phyloP scores from a whole-genome alignment of 1,140 invertebrate genomes.

The Drosophila oshimai region DNA sequence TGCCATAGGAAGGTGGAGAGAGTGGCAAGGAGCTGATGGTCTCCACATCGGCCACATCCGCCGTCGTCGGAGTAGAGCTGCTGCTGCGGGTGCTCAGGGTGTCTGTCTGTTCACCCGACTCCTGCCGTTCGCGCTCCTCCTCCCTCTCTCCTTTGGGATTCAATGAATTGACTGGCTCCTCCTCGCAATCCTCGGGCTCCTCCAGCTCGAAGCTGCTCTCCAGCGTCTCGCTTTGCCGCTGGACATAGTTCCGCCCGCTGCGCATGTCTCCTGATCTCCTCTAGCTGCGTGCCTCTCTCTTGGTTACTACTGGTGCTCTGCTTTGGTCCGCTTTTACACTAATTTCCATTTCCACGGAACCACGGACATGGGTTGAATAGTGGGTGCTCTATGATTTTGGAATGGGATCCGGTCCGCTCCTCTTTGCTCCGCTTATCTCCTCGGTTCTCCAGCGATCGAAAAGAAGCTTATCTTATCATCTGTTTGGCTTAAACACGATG shows the following conservation, averaged over 20 bases:
- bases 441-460: not conserved
- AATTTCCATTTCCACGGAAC: slow-evolving; percentile 67
- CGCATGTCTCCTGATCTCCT: slow-evolving; percentile 36
- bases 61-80: slow-evolving; percentile 76
- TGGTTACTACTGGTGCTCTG: slow-evolving; percentile 24
- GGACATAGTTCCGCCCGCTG: slow-evolving; percentile 42
- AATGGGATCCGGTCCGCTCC: slow-evolving; percentile 1
- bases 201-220: slow-evolving; percentile 67
- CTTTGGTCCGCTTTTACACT: slow-evolving; percentile 42
- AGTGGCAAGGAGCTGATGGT: slow-evolving; percentile 59
- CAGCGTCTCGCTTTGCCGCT: slow-evolving; percentile 35
- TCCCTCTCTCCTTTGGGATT: not conserved
- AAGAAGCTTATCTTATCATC: slow-evolving; percentile 51
- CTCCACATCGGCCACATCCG: slow-evolving; percentile 71
- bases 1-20: slow-evolving; percentile 39
- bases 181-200: slow-evolving; percentile 47
- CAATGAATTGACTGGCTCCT: not conserved
- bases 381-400: not conserved
- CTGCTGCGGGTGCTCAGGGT: slow-evolving; percentile 65
- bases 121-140: slow-evolving; percentile 5
- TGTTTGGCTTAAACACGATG: slow-evolving; percentile 16
- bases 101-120: slow-evolving; percentile 57
- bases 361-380: slow-evolving; percentile 16
- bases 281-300: slow-evolving; percentile 16
- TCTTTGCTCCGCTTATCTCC: not conserved